phyloP scores from a whole-genome alignment of 2,797 vertebrate species.

The Muscicapa striata region DNA sequence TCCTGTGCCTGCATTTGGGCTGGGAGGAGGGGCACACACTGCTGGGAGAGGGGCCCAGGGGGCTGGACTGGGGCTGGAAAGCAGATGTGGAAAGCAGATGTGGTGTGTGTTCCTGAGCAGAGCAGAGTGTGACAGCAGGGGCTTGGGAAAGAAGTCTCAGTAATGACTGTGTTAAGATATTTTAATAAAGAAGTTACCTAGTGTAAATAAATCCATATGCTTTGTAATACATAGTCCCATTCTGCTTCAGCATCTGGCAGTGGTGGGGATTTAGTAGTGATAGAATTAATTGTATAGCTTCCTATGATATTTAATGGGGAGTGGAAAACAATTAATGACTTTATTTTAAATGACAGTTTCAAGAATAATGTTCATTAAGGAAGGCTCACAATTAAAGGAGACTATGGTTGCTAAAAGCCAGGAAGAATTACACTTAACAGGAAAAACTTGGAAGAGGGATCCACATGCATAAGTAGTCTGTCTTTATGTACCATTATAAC shows the following conservation, averaged over 20 bases:
- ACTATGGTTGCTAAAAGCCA: slow-evolving; percentile 34
- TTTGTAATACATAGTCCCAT: slow-evolving; percentile 59
- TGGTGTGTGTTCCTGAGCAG: slow-evolving; percentile 53
- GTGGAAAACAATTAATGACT: slow-evolving; percentile 60
- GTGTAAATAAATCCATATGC: slow-evolving; percentile 76
- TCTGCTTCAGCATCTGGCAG: slow-evolving; percentile 67
- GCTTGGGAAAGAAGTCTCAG: slow-evolving; percentile 72
- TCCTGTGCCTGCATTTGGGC: background rate
- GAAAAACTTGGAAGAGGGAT: background rate
- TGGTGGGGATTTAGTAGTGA: slow-evolving; percentile 44
- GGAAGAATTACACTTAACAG: slow-evolving; percentile 19
- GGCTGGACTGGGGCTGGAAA: slow-evolving; percentile 48
- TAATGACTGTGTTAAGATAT: slow-evolving; percentile 74
- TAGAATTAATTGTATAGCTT: slow-evolving; percentile 57
- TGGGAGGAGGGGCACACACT: background rate
- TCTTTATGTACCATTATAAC: background rate
- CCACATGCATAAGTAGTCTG: background rate
- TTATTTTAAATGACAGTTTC: slow-evolving; percentile 58
- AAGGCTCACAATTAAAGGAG: slow-evolving; percentile 44
- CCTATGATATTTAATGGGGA: slow-evolving; percentile 54
- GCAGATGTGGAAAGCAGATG: slow-evolving; percentile 75
- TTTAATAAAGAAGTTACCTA: slow-evolving; percentile 78
- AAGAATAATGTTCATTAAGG: slow-evolving; percentile 37
- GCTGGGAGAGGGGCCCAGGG: background rate
- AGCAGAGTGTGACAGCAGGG: slow-evolving; percentile 67